These are phyloP conservation scores for Deilephila elpenor DNA, from an alignment of 2,888 invertebrate species.

Conservation along the genomic window DNA sequence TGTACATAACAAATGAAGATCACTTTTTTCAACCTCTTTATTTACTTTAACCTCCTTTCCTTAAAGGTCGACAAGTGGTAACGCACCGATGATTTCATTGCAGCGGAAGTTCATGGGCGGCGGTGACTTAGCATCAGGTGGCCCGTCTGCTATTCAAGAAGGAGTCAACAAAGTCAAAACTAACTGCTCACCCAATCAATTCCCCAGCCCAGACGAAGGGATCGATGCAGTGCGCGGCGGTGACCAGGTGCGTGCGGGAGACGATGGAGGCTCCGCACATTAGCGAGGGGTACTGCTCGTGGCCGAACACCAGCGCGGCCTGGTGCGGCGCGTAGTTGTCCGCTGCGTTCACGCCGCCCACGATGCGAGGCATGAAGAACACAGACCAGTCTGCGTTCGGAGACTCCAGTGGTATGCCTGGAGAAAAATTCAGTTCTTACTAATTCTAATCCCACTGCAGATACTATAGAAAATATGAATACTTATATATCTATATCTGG, in stretches of 20 bases:
- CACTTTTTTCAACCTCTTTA: too few relatives aligned
- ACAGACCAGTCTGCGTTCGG: conserved; percentile 19
- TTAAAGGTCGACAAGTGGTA: too few relatives aligned
- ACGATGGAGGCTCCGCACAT: conserved; percentile 49
- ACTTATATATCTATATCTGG: too few relatives aligned
- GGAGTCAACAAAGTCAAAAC: too few relatives aligned
- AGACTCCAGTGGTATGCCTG: conserved; percentile 42
- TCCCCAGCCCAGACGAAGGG: conserved; percentile 32
- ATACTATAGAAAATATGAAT: too few relatives aligned
- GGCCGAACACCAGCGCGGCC: conserved; percentile 9
- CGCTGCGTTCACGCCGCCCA: conserved; percentile 15
- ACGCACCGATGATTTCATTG: too few relatives aligned
- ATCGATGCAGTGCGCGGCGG: conserved; percentile 59
- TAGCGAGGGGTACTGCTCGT: conserved; percentile 21
- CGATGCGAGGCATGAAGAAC: conserved; percentile 13
- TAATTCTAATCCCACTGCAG: not conserved
- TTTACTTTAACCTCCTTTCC: too few relatives aligned
- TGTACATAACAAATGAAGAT: too few relatives aligned
- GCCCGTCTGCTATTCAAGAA: too few relatives aligned
- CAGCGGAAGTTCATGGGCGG: too few relatives aligned
- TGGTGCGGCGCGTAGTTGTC: not conserved
- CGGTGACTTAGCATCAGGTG: too few relatives aligned
- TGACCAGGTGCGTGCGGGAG: conserved; percentile 41
- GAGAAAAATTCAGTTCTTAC: not conserved
- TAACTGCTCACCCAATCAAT: conserved; percentile 40